Evolutionary conservation across 2,797 vertebrate genomes (phyloP).

Genomic region (Phataginus tricuspis): DNA sequence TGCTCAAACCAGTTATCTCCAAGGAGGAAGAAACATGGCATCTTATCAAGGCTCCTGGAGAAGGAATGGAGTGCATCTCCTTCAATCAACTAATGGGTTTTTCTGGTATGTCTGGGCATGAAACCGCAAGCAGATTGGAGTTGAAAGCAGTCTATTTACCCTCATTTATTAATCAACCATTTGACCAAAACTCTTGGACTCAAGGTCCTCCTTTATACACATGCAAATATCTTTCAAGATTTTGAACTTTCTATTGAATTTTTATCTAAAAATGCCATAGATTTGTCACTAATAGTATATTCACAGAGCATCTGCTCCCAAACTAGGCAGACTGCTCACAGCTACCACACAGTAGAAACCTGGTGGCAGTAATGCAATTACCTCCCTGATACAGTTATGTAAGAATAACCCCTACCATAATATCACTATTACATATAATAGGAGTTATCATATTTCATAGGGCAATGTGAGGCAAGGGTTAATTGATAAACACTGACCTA

Average conservation of each 20-base stretch:
- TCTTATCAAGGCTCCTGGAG: background rate
- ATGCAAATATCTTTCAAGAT: background rate
- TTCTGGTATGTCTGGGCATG: too few relatives aligned
- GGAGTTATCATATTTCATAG: background rate
- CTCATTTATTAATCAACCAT: background rate
- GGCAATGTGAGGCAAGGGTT: rapidly evolving
- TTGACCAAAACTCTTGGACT: background rate
- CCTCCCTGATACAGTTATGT: background rate
- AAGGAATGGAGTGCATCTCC: background rate
- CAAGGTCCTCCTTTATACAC: background rate
- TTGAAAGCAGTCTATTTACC: background rate
- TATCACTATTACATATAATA: background rate
- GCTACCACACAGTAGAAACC: rapidly evolving
- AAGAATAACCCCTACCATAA: background rate
- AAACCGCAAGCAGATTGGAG: background rate
- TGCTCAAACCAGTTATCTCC: background rate
- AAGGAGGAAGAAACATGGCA: background rate
- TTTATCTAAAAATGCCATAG: background rate
- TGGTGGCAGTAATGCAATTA: background rate
- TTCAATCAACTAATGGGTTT: background rate
- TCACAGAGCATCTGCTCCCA: background rate
- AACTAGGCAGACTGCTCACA: background rate
- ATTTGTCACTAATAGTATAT: background rate
- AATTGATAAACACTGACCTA: background rate
- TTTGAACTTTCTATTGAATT: background rate